phyloP scores from a whole-genome alignment of 2,113 vertebrate genomes.

The Propithecus coquereli region DNA sequence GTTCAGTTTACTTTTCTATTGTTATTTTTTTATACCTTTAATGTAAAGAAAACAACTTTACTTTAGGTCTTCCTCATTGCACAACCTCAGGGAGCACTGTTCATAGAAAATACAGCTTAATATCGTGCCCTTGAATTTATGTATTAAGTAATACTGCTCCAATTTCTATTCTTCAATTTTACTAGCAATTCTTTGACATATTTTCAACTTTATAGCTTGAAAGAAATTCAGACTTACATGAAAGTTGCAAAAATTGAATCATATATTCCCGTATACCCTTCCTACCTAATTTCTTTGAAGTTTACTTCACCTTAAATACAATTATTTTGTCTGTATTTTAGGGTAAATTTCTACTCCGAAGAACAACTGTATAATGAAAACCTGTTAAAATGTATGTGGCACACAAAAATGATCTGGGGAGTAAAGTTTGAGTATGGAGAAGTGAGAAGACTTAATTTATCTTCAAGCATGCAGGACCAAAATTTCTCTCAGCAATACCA shows the following conservation, averaged over 20 bases:
- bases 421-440: background rate
- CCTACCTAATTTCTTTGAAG: background rate
- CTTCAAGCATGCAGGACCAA: background rate
- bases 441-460: background rate
- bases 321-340: background rate
- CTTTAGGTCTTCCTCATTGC: background rate
- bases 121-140: background rate
- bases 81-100: background rate
- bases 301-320: background rate
- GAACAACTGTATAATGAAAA: background rate
- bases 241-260: background rate
- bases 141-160: background rate
- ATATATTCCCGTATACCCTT: background rate
- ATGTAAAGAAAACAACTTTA: background rate
- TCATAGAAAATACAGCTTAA: background rate
- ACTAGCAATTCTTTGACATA: background rate
- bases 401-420: slow-evolving; percentile 7
- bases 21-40: background rate
- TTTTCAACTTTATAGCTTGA: slow-evolving; percentile 1
- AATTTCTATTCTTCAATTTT: background rate
- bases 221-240: background rate
- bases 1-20: background rate
- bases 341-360: background rate
- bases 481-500: background rate
- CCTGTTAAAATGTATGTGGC: background rate